Conservation (phyloP, 2,113 vertebrate genomes). For the Hippolais icterina region DNA sequence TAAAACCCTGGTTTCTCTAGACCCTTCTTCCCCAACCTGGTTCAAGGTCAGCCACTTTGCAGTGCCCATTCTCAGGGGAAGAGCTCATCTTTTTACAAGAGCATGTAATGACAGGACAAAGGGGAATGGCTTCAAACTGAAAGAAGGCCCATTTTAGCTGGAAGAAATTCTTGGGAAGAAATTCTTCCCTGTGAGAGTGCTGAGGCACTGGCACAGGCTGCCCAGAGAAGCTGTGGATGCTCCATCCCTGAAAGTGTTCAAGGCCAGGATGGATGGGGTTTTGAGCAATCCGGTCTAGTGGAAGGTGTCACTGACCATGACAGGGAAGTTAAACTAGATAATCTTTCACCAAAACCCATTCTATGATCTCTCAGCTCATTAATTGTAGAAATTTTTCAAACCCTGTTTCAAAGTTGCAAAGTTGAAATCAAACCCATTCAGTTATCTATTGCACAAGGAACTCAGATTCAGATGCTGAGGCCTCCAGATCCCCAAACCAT, state of each 20-base stretch:
- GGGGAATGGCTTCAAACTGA: not conserved
- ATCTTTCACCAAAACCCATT: not conserved
- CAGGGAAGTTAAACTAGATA: too few relatives aligned
- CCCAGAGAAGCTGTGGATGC: not conserved
- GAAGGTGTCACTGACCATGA: not conserved
- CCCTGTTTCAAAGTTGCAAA: not conserved
- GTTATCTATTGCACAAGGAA: not conserved
- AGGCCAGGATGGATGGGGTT: not conserved
- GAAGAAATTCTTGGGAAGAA: not conserved
- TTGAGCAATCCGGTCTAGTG: not conserved
- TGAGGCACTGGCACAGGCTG: not conserved
- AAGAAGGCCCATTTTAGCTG: not conserved
- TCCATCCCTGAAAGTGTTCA: not conserved
- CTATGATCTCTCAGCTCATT: not conserved
- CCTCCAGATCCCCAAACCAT: not conserved
- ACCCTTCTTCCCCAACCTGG: not conserved
- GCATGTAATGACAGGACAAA: not conserved
- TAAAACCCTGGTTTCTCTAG: not conserved
- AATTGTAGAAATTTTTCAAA: not conserved
- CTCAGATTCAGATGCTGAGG: not conserved
- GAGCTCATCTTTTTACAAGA: not conserved
- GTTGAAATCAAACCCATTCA: not conserved
- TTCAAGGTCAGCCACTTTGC: not conserved
- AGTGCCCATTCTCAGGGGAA: not conserved
- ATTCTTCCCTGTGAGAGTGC: not conserved